Conservation (phyloP, 2,888 invertebrate species). For the Drosophila greeni region DNA sequence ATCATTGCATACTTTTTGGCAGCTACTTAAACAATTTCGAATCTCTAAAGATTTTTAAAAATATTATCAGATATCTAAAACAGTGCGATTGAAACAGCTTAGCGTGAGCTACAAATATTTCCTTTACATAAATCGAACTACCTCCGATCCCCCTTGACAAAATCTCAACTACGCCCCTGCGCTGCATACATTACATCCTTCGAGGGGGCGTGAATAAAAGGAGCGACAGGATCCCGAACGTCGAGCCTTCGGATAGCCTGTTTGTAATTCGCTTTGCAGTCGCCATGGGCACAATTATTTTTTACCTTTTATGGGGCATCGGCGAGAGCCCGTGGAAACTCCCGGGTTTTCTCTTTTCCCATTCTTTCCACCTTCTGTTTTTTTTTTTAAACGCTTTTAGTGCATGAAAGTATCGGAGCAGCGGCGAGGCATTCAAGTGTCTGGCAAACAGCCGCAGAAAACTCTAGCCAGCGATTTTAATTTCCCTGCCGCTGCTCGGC, state of each 20-base stretch:
- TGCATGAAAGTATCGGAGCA: slow-evolving; percentile 34
- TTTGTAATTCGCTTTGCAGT: slow-evolving; percentile 68
- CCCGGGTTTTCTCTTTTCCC: slow-evolving; percentile 18
- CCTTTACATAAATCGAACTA: rapidly evolving
- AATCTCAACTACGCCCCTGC: neutral
- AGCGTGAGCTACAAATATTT: no score
- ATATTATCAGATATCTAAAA: no score
- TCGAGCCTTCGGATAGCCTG: slow-evolving; percentile 56
- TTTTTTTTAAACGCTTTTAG: slow-evolving; percentile 60
- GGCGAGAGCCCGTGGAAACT: slow-evolving; percentile 20
- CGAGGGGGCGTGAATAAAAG: slow-evolving; percentile 30
- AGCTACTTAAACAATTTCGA: neutral
- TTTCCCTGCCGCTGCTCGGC: slow-evolving; percentile 29
- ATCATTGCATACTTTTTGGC: neutral
- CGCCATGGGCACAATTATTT: slow-evolving; percentile 73
- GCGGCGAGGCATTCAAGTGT: slow-evolving; percentile 52
- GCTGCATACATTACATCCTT: slow-evolving; percentile 60
- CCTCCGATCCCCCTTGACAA: neutral
- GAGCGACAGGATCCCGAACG: slow-evolving; percentile 20
- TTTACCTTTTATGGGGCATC: slow-evolving; percentile 46
- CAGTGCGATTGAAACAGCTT: no score
- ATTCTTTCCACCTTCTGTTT: slow-evolving; percentile 19
- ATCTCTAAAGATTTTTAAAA: no score
- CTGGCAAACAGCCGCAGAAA: slow-evolving; percentile 59
- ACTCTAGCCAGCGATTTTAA: slow-evolving; percentile 50